A percentile compares a stretch with the other conserved stretches of the same genome.
These are phyloP conservation scores for Panulirus ornatus DNA, from an alignment of 1,140 invertebrate genomes.

Conservation along the genomic window DNA sequence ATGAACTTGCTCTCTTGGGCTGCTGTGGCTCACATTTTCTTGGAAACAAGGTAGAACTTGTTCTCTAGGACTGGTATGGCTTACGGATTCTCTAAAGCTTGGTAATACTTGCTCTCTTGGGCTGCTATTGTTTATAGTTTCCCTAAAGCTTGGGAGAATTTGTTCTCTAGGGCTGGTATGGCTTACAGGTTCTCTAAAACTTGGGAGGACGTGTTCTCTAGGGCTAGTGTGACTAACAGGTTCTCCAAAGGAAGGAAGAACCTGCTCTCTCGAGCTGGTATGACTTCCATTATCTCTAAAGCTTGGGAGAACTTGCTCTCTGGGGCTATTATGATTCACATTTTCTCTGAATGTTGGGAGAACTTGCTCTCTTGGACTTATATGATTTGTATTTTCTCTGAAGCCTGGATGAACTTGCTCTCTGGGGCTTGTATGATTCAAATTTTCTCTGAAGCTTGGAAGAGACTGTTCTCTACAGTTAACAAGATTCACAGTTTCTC, in stretches of 20 bases:
- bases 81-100: constrained; percentile 33
- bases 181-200: constrained; percentile 35
- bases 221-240: constrained; percentile 19
- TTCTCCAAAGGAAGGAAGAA: constrained; percentile 33
- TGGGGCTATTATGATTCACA: constrained; percentile 34
- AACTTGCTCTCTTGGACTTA: constrained; percentile 31
- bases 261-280: constrained; percentile 35
- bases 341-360: constrained; percentile 13
- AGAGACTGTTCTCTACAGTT: constrained; percentile 37
- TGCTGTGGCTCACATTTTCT: background rate
- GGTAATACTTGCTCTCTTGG: constrained; percentile 20
- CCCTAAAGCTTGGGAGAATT: constrained; percentile 4
- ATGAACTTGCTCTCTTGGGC: constrained; percentile 23
- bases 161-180: constrained; percentile 51
- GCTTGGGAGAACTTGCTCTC: constrained; percentile 39
- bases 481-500: background rate
- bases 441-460: constrained; percentile 10
- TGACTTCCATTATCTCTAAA: constrained; percentile 2
- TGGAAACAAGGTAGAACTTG: background rate
- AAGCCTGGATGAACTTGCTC: constrained; percentile 25
- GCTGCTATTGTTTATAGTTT: constrained; percentile 5
- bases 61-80: constrained; percentile 25
- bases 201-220: constrained; percentile 30
- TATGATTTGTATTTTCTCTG: constrained; percentile 20
- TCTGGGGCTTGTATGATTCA: constrained; percentile 44